Evolutionary conservation across 2,888 invertebrate genomes (phyloP).

Genomic region (Scrobipalpa atriplicella): DNA sequence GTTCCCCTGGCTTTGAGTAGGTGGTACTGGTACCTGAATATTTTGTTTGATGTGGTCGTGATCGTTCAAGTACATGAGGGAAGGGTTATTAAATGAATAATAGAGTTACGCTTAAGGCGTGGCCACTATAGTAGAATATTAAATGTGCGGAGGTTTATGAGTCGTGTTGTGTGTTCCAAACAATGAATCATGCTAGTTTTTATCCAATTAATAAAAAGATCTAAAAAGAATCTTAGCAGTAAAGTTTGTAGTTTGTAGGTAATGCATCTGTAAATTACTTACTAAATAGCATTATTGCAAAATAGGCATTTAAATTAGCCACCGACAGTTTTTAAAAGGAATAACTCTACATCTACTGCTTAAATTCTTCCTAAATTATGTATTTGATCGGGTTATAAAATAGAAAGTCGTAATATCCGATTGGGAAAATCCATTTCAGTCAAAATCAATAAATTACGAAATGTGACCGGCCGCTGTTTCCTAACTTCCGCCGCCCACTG

Average conservation of each 20-base stretch:
- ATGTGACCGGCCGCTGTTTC: slow-evolving; percentile 50
- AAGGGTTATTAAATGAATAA: neutral
- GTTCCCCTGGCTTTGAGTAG: neutral
- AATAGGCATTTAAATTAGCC: neutral
- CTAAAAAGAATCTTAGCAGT: neutral
- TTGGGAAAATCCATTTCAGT: slow-evolving; percentile 22
- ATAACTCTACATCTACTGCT: neutral
- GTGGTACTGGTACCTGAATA: neutral
- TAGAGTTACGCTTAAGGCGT: slow-evolving; percentile 11
- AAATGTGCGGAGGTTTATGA: slow-evolving; percentile 10
- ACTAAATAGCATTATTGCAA: neutral
- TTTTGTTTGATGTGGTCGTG: neutral
- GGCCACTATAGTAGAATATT: slow-evolving; percentile 6
- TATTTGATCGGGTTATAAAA: neutral
- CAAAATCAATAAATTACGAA: slow-evolving; percentile 59
- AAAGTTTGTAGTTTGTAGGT: neutral
- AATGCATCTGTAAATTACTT: no score
- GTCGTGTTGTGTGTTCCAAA: neutral
- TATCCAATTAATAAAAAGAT: neutral
- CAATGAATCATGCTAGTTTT: slow-evolving; percentile 8
- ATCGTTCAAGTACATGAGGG: neutral
- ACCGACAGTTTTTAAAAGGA: no score
- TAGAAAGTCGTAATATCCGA: slow-evolving; percentile 3
- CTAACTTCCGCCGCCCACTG: slow-evolving; percentile 62
- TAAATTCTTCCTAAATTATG: neutral